Evolutionary conservation across 2,797 vertebrate genomes (phyloP).

Genomic region (Anas flavirostris): DNA sequence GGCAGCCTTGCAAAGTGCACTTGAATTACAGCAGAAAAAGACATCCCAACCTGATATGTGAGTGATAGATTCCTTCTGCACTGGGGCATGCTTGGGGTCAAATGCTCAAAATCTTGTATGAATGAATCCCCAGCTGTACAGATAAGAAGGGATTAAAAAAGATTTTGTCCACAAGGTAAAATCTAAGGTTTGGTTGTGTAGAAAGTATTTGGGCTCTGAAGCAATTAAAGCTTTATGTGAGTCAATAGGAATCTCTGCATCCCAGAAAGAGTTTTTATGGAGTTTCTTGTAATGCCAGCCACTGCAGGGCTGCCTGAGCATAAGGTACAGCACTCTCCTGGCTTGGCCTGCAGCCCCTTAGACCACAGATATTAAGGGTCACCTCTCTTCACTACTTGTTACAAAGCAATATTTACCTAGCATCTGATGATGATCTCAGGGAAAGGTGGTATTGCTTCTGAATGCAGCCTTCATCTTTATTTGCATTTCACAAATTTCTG

Average conservation of each 20-base stretch:
- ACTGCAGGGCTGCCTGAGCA: neutral
- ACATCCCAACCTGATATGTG: neutral
- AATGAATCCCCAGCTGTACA: neutral
- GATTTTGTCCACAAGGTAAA: neutral
- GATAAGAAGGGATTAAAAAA: neutral
- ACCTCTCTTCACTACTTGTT: neutral
- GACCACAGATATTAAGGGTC: neutral
- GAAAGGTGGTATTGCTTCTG: neutral
- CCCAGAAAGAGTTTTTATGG: neutral
- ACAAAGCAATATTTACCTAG: neutral
- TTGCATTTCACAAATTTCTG: neutral
- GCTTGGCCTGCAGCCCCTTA: neutral
- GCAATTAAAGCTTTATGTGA: neutral
- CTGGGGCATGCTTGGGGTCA: neutral
- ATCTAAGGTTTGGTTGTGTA: neutral
- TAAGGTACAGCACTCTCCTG: neutral
- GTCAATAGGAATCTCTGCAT: neutral
- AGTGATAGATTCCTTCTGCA: neutral
- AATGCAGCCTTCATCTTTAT: neutral
- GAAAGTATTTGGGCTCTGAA: neutral
- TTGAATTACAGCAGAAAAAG: conserved; percentile 20
- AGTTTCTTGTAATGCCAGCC: neutral
- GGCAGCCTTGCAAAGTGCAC: neutral
- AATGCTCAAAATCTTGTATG: neutral
- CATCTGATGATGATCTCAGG: neutral